These are phyloP conservation scores for Lucinisca nassula DNA, from an alignment of 2,888 invertebrate species.

Conservation along the genomic window DNA sequence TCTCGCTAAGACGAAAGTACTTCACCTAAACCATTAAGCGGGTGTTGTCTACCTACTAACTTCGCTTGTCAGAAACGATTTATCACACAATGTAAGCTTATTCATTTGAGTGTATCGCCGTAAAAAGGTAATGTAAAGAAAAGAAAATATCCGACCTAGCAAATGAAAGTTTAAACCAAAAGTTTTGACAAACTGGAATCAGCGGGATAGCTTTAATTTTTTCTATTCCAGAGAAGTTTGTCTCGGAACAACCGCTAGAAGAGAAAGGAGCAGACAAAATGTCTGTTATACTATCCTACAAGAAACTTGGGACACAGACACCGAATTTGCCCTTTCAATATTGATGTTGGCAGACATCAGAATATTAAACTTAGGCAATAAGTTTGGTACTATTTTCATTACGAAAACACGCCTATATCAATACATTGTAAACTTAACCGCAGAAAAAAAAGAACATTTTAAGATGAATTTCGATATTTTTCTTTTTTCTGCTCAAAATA, in stretches of 20 bases:
- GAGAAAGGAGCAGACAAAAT: neutral
- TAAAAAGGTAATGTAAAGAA: neutral
- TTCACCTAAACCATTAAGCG: constrained; percentile 7
- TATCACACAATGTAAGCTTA: neutral
- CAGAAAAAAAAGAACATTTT: too few species aligned
- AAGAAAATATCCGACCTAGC: neutral
- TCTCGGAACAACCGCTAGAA: neutral
- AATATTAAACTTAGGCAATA: too few species aligned
- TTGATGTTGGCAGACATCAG: too few species aligned
- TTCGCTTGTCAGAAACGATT: neutral
- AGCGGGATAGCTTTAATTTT: neutral
- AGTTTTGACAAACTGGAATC: neutral
- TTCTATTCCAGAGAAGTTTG: neutral
- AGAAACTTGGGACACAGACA: neutral
- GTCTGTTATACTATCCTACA: neutral
- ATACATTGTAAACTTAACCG: too few species aligned
- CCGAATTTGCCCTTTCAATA: too few species aligned
- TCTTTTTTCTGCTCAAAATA: too few species aligned
- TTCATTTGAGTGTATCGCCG: neutral
- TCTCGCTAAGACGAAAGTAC: neutral
- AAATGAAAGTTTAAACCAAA: neutral
- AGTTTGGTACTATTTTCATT: too few species aligned
- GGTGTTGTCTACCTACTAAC: neutral
- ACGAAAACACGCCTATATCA: too few species aligned
- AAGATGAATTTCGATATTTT: too few species aligned